A percentile compares a stretch with the other conserved stretches of the same genome.
Evolutionary conservation across 2,113 vertebrate species (phyloP).

Genomic region (Alligator sinensis): DNA sequence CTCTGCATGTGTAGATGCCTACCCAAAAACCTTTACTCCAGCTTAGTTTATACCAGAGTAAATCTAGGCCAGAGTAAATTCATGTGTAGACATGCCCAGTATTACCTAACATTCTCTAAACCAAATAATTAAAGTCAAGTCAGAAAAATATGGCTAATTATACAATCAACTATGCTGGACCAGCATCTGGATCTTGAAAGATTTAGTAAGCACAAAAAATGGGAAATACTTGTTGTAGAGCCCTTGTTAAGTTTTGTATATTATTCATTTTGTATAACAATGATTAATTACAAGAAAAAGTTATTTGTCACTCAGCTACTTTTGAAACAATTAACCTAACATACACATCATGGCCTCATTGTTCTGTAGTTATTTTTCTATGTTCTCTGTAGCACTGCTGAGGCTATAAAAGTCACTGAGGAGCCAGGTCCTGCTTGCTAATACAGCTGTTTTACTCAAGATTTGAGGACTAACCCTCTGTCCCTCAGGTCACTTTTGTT

Average conservation of each 20-base stretch:
- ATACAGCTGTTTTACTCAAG: constrained; percentile 28
- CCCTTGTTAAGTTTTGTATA: constrained; percentile 54
- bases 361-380: not conserved
- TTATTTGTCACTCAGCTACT: constrained; percentile 44
- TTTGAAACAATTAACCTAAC: constrained; percentile 55
- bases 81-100: not conserved
- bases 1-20: no score
- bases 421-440: not conserved
- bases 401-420: not conserved
- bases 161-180: constrained; percentile 61
- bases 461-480: not conserved
- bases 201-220: constrained; percentile 46
- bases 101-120: constrained; percentile 40
- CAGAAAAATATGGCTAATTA: constrained; percentile 54
- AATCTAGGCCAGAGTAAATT: no score
- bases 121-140: constrained; percentile 51
- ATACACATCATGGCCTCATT: constrained; percentile 14
- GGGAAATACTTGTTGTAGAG: constrained; percentile 53
- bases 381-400: not conserved
- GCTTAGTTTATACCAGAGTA: no score
- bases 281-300: constrained; percentile 48
- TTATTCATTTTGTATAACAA: constrained; percentile 51
- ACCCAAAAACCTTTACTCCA: no score
- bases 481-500: not conserved
- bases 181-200: constrained; percentile 68